Base-by-base conservation (phyloP, 2,888 invertebrate species). In the Dichetophora obliterata region DNA sequence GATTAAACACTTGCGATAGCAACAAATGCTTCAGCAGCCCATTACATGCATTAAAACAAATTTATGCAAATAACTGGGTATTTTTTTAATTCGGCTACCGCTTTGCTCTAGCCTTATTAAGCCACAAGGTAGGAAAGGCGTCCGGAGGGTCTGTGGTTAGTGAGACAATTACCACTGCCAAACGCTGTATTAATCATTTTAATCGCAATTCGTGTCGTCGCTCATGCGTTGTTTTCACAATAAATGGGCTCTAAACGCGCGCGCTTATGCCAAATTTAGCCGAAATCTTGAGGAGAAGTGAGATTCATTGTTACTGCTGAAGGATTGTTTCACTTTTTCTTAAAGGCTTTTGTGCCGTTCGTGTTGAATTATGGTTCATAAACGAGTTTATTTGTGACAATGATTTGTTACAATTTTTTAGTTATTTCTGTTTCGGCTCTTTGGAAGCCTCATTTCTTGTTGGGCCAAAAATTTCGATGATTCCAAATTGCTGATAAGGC, bases 21-120 rank as follows among this genome's bases (percentile, higher is more conserved):
- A 84, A 81, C 78, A 86, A 86, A 86, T 85, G 85, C 82, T 82
- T 81, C 83, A 82, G 80, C 82, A 83, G 83, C 87, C 86, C 86
- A 86, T 86, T 86, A 86, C 87, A 86, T 83, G 85, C 85, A 83
- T 85, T 87, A 85, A 85, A 86, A 86, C 85, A 86, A 87, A 86
- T 87, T 86, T 86, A 87, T 87, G 86, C 85, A 85, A 85, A 87
- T 85, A 75, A 68, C 72, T 78, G 34, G 16, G 24, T 24, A 27
- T 27, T 59, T 43, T 43, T 43, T 57, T 54, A 59, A 76, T 24
- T 34, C n/a, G 71, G 57, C 16, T 52, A 27, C 11, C 1, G 59
- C 43, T 22, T 54, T 16, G 34, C 14, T 65, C 31, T 43, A 50
- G 19, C 43, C 34, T 19, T 59, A 24, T 24, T 19, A 3, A 22